Evolutionary conservation across 2,797 vertebrate genomes (phyloP).

Genomic region (Hafferia zeledoni): DNA sequence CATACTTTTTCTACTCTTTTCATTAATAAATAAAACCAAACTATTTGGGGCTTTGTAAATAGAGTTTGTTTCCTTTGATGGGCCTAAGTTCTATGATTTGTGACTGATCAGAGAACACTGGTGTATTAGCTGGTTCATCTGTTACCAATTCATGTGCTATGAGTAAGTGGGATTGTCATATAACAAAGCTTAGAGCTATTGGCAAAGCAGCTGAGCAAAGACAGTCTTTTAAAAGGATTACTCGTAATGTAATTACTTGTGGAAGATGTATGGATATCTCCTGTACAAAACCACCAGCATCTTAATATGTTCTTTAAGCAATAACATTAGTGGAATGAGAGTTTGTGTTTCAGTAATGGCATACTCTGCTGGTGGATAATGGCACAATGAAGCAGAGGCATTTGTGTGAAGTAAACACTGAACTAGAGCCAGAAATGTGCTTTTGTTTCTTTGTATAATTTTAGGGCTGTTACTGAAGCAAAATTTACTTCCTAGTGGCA

Average conservation of each 20-base stretch:
- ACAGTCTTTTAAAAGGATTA: constrained; percentile 46
- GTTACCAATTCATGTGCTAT: background rate
- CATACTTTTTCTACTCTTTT: background rate
- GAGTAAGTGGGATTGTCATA: constrained; percentile 1
- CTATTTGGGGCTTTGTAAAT: background rate
- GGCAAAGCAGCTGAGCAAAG: constrained; percentile 41
- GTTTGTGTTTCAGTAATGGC: background rate
- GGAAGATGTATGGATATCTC: background rate
- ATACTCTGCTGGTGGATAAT: background rate
- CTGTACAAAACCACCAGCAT: background rate
- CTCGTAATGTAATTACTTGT: constrained; percentile 20
- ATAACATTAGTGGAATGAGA: background rate
- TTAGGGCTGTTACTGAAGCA: background rate
- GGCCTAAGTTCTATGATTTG: background rate
- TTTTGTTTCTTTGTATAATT: constrained; percentile 3
- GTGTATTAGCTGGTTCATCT: background rate
- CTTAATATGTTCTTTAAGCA: constrained; percentile 21
- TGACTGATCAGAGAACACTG: background rate
- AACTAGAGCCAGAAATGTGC: background rate
- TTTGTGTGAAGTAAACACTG: background rate
- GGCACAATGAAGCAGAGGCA: background rate
- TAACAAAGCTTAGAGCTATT: constrained; percentile 27
- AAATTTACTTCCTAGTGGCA: background rate
- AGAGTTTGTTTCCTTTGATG: background rate
- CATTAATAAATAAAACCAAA: background rate